These are phyloP conservation scores for Diplazon laetatorius DNA, from an alignment of 2,888 invertebrate genomes.

Conservation along the genomic window DNA sequence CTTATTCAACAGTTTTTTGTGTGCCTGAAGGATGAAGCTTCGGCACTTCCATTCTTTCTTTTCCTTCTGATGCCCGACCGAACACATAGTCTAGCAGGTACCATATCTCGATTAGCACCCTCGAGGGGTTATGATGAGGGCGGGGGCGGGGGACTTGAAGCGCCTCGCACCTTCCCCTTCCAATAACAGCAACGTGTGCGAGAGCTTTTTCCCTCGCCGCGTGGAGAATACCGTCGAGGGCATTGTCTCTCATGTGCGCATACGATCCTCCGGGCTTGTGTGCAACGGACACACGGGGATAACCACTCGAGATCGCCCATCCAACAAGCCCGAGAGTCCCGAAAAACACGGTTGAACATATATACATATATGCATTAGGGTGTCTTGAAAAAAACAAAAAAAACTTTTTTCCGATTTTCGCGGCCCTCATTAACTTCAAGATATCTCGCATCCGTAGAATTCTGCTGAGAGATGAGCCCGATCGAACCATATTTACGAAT, in stretches of 20 bases:
- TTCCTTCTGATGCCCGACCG: constrained; percentile 22
- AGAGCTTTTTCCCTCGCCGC: constrained; percentile 24
- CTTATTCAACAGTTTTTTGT: not conserved
- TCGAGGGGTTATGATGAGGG: constrained; percentile 18
- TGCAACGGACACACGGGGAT: constrained; percentile 35
- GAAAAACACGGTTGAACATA: constrained; percentile 23
- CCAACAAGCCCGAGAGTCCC: not conserved
- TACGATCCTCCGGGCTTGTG: constrained; percentile 46
- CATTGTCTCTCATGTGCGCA: constrained; percentile 10
- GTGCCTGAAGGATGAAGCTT: constrained; percentile 6
- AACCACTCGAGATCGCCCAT: not conserved
- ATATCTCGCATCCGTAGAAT: no score
- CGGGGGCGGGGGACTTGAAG: no score
- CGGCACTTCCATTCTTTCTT: constrained; percentile 6
- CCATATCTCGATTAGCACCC: constrained; percentile 46
- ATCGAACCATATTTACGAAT: no score
- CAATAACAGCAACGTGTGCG: not conserved
- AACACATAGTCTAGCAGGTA: constrained; percentile 12
- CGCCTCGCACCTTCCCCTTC: constrained; percentile 7
- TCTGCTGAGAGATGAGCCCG: no score
- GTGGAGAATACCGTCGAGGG: not conserved
- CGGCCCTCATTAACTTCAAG: no score
- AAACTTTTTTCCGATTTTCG: no score
- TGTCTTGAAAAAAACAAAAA: no score
- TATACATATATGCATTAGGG: no score